Evolutionary conservation across 2,113 vertebrate species (phyloP).

Genomic region (Xiphophorus maculatus): DNA sequence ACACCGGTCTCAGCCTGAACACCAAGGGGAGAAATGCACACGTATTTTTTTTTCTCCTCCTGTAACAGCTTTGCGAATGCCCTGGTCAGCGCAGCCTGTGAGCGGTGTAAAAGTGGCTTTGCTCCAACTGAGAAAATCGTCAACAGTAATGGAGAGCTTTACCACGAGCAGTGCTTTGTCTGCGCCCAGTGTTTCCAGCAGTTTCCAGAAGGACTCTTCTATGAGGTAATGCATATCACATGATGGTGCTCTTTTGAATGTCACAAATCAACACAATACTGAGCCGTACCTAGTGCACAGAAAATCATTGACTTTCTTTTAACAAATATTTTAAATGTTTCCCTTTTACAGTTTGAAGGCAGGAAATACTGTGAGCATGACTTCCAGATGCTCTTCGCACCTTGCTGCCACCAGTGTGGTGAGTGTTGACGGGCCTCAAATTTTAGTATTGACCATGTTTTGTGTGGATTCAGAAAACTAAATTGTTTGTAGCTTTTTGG

Average conservation of each 20-base stretch:
- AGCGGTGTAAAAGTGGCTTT: conserved; percentile 92
- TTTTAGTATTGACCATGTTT: background rate
- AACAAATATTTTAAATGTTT: background rate
- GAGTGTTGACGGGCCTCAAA: conserved; percentile 72
- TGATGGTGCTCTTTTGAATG: background rate
- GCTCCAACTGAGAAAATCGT: conserved; percentile 94
- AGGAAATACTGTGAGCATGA: conserved; percentile 99
- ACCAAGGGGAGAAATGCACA: background rate
- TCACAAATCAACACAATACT: background rate
- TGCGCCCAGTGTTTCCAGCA: conserved; percentile 98
- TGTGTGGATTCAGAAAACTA: background rate
- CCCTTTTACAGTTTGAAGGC: conserved; percentile 89
- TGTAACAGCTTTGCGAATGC: conserved; percentile 97
- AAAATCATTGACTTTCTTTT: background rate
- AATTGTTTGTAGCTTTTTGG: too few species aligned
- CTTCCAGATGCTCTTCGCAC: conserved; percentile 99
- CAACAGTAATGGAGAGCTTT: conserved; percentile 96
- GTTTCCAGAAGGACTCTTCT: conserved; percentile 98
- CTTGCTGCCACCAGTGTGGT: conserved; percentile 98
- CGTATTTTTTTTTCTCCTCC: conserved; percentile 33
- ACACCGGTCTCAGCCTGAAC: conserved; percentile 1
- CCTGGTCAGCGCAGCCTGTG: conserved; percentile 91
- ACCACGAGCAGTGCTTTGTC: conserved; percentile 96
- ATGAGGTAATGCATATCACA: conserved; percentile 83
- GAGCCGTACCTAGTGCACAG: background rate